A percentile compares a stretch with the other conserved stretches of the same genome.
These are phyloP conservation scores for Myopa testacea DNA, from an alignment of 2,888 invertebrate species.

Conservation along the genomic window DNA sequence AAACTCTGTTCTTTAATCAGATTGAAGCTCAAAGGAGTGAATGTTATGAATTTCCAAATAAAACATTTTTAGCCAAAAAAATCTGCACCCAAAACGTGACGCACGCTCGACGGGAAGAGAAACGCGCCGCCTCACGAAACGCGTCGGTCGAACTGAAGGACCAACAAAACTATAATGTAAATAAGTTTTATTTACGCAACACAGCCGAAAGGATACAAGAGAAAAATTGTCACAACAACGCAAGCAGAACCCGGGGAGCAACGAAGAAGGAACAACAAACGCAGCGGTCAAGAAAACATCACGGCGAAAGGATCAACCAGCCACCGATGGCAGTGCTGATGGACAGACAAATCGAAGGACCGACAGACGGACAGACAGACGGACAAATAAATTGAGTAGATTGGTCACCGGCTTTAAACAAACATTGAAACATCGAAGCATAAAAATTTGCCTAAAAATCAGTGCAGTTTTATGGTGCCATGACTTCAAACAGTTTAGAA, in stretches of 20 bases:
- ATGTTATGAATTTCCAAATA: not conserved
- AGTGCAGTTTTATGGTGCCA: not conserved
- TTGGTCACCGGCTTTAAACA: no score
- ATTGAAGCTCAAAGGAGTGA: not conserved
- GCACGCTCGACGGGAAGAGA: slow-evolving; percentile 18
- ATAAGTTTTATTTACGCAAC: slow-evolving; percentile 5
- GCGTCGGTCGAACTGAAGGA: slow-evolving; percentile 17
- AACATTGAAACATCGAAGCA: not conserved
- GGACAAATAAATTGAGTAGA: not conserved
- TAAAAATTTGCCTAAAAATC: slow-evolving; percentile 27
- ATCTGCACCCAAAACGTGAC: not conserved
- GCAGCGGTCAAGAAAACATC: no score
- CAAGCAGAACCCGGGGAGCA: not conserved
- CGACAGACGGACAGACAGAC: not conserved
- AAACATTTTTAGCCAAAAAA: not conserved
- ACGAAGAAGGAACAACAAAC: not conserved
- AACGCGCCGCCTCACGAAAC: slow-evolving; percentile 9
- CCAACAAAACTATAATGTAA: not conserved
- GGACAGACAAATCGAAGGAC: not conserved
- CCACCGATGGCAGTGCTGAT: no score
- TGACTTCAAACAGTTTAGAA: not conserved
- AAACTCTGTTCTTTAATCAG: no score
- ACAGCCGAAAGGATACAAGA: not conserved
- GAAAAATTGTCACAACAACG: not conserved
- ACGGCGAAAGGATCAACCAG: not conserved